phyloP scores from a whole-genome alignment of 2,888 invertebrate genomes.

The Pheosia tremula region DNA sequence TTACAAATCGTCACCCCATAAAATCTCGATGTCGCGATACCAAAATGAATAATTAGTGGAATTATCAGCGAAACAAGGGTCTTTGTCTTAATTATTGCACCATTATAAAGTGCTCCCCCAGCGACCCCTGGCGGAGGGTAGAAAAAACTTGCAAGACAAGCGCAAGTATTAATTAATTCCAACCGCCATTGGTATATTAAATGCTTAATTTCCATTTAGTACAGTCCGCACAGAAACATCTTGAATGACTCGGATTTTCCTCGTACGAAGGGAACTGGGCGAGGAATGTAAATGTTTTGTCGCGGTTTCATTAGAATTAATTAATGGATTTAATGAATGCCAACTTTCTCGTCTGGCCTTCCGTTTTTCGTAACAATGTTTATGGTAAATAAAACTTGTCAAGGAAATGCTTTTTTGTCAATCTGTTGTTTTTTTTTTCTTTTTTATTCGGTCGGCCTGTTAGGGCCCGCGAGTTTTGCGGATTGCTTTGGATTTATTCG shows the following conservation, averaged over 20 bases:
- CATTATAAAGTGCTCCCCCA: constrained; percentile 74
- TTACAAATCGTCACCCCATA: constrained; percentile 73
- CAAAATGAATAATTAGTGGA: constrained; percentile 76
- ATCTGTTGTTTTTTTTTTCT: constrained; percentile 70
- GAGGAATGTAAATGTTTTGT: constrained; percentile 79
- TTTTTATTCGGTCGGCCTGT: constrained; percentile 77
- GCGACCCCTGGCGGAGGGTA: constrained; percentile 68
- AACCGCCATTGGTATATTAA: constrained; percentile 74
- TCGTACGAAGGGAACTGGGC: constrained; percentile 61
- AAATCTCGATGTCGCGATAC: constrained; percentile 66
- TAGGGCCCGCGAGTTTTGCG: constrained; percentile 61
- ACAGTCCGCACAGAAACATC: constrained; percentile 57
- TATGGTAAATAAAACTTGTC: constrained; percentile 83
- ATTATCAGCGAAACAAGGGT: constrained; percentile 71
- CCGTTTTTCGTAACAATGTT: constrained; percentile 79
- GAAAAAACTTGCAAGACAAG: constrained; percentile 71
- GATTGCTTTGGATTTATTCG: constrained; percentile 81
- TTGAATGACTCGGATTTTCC: constrained; percentile 69
- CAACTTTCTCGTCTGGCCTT: constrained; percentile 75
- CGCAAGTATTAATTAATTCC: constrained; percentile 78
- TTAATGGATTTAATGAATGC: constrained; percentile 82
- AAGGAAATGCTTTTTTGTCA: constrained; percentile 79
- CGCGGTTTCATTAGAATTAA: constrained; percentile 84
- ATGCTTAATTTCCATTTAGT: constrained; percentile 79
- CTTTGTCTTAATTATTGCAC: constrained; percentile 80